Base-by-base conservation (phyloP, 1,140 invertebrate genomes). In the Aporrectodea caliginosa region DNA sequence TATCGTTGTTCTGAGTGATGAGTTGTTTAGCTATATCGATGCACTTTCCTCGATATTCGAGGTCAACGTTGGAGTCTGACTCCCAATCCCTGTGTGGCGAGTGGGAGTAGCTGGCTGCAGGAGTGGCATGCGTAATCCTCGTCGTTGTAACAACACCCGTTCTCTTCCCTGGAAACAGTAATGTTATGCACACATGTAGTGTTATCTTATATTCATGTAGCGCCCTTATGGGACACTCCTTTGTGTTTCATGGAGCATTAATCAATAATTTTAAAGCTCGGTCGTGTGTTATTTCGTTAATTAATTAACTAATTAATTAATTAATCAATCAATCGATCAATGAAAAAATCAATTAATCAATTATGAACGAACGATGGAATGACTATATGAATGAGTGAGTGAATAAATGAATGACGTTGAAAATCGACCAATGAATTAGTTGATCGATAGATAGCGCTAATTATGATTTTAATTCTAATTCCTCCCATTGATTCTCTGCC, bases 91-190 rank as follows among this genome's bases (percentile, higher is more conserved):
- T 73, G 34, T 93, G 89, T 0, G 93, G 87, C 2, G 90, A 90
- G 85, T 95, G 93, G 1, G 94, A 93, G 84, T 96, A 97, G 0
- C 93, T 84, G 0, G 93, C 93, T 0, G 92, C 92, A 0, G 95
- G 95, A 0, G 95, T 96, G 0, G 95, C 95, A 86, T 97, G 94
- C 0, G 95, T 96, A 0, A 97, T 92, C 78, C 94, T 90, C 35
- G 94, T 95, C 0, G 93, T 97, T 0, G 95, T 97, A 1, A 97
- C 94, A 72, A 97, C 92, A 29, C 95, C 95, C 86, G 93, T 93
- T 69, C 90, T 91, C 89, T 94, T 94, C 16, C 81, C 78, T 83
- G 73, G 1, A 75, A 73, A 32, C 14, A 73, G n/a, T n/a, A n/a
- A n/a, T n/a, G n/a, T n/a, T n/a, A n/a, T n/a, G n/a, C n/a, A n/a